Percentiles rank a stretch among this genome's conserved stretches.
These are phyloP conservation scores for Arothron firmamentum DNA, from an alignment of 2,113 vertebrate genomes.

Conservation along the genomic window DNA sequence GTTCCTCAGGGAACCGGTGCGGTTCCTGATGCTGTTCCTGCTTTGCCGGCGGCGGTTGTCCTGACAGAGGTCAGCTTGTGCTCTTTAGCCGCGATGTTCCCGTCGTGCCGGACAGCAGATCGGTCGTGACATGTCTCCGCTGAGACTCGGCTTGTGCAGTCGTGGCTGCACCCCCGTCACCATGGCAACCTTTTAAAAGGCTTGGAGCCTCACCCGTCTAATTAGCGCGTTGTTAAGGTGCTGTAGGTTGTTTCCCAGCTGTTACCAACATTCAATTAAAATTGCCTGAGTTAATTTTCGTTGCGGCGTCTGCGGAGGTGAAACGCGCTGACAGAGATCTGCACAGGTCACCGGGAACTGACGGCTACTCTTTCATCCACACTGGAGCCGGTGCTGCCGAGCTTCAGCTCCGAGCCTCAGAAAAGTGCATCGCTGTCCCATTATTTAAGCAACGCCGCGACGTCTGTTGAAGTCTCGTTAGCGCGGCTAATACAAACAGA, in stretches of 20 bases:
- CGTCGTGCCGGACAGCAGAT: neutral
- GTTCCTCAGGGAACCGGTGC: too few relatives aligned
- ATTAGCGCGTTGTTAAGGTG: slow-evolving; percentile 62
- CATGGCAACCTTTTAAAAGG: slow-evolving; percentile 62
- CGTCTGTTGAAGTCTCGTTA: neutral
- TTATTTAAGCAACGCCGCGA: neutral
- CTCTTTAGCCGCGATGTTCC: too few relatives aligned
- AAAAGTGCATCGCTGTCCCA: neutral
- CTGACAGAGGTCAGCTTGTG: too few relatives aligned
- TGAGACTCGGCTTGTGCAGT: slow-evolving; percentile 31
- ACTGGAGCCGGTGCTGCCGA: slow-evolving; percentile 19
- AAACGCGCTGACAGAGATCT: slow-evolving; percentile 7
- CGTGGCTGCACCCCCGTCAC: slow-evolving; percentile 45
- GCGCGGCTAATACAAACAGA: neutral
- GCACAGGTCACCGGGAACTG: slow-evolving; percentile 18
- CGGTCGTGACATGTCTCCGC: neutral
- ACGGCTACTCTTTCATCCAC: slow-evolving; percentile 39
- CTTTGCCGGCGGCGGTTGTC: too few relatives aligned
- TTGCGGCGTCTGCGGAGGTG: neutral
- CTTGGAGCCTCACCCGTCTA: slow-evolving; percentile 33
- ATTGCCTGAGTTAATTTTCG: slow-evolving; percentile 8
- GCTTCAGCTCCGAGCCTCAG: slow-evolving; percentile 47
- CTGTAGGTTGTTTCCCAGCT: slow-evolving; percentile 34
- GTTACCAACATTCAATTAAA: slow-evolving; percentile 31
- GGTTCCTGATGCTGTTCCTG: too few relatives aligned